These are phyloP conservation scores for Rallus limicola DNA, from an alignment of 2,113 vertebrate species.

Conservation along the genomic window DNA sequence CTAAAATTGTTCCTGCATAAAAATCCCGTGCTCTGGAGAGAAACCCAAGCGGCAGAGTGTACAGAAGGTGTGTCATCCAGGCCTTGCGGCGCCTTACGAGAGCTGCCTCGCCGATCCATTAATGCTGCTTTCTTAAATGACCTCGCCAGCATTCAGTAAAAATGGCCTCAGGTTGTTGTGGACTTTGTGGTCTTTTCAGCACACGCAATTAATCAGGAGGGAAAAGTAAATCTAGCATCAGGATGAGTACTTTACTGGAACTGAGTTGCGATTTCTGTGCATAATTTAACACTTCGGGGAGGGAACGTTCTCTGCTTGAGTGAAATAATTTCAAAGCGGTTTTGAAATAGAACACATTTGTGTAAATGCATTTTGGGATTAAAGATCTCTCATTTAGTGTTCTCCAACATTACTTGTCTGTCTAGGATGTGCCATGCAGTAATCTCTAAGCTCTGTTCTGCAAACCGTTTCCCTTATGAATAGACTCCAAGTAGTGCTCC, in stretches of 20 bases:
- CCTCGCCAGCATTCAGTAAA: not conserved
- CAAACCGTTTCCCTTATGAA: not conserved
- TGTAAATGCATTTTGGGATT: constrained; percentile 23
- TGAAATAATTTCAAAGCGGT: constrained; percentile 32
- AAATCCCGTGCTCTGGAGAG: not conserved
- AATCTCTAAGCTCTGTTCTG: not conserved
- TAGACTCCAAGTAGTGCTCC: not conserved
- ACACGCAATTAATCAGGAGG: constrained; percentile 42
- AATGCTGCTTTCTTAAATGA: not conserved
- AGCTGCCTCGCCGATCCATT: not conserved
- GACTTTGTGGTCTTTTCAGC: not conserved
- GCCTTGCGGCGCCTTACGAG: not conserved
- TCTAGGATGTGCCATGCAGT: not conserved
- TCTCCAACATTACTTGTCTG: not conserved
- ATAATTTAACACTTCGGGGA: constrained; percentile 65
- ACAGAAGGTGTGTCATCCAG: constrained; percentile 46
- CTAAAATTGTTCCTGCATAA: constrained; percentile 46
- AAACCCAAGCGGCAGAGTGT: constrained; percentile 4
- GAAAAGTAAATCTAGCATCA: constrained; percentile 50
- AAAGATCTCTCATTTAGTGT: not conserved
- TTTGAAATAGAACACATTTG: constrained; percentile 40
- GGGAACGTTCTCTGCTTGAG: not conserved
- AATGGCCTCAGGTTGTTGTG: not conserved
- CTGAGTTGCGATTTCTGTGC: constrained; percentile 3
- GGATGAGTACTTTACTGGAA: constrained; percentile 51